Conservation (phyloP, 2,888 invertebrate species). For the Habroteleia sp. region DNA sequence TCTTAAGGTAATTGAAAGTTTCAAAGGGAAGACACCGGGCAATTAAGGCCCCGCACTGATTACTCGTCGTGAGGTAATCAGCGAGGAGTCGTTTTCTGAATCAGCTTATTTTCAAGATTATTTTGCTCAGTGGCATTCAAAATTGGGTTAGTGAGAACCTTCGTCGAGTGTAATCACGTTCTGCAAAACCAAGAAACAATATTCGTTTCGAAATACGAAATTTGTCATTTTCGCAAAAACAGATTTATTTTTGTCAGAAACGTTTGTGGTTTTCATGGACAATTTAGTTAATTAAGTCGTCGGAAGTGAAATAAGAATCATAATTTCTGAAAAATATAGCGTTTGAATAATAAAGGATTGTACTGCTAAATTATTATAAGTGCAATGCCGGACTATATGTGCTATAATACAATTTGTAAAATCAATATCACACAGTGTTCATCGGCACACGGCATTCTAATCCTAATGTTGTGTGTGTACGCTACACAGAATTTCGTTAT, state of each 20-base stretch:
- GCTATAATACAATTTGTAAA: slow-evolving; percentile 56
- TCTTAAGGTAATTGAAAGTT: slow-evolving; percentile 20
- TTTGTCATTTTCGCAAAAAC: too few relatives aligned
- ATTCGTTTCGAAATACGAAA: too few relatives aligned
- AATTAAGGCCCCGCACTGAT: slow-evolving; percentile 2
- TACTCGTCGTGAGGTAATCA: background rate
- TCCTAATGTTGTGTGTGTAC: slow-evolving; percentile 22
- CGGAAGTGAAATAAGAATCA: background rate
- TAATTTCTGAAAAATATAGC: too few relatives aligned
- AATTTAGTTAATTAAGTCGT: background rate
- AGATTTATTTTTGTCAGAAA: too few relatives aligned
- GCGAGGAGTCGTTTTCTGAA: background rate
- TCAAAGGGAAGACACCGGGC: slow-evolving; percentile 2
- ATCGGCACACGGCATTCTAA: slow-evolving; percentile 26
- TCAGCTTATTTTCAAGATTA: too few relatives aligned
- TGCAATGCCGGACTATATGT: slow-evolving; percentile 53
- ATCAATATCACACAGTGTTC: slow-evolving; percentile 44
- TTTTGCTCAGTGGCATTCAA: too few relatives aligned
- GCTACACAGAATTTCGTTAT: too few relatives aligned
- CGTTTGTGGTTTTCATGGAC: background rate
- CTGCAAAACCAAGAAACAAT: too few relatives aligned
- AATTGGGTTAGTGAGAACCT: too few relatives aligned
- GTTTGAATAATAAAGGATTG: slow-evolving; percentile 21
- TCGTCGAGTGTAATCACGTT: too few relatives aligned
- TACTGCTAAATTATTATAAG: slow-evolving; percentile 46